A percentile compares a stretch with the other conserved stretches of the same genome.
phyloP scores from a whole-genome alignment of 2,113 vertebrate genomes.

The Vidua chalybeata region DNA sequence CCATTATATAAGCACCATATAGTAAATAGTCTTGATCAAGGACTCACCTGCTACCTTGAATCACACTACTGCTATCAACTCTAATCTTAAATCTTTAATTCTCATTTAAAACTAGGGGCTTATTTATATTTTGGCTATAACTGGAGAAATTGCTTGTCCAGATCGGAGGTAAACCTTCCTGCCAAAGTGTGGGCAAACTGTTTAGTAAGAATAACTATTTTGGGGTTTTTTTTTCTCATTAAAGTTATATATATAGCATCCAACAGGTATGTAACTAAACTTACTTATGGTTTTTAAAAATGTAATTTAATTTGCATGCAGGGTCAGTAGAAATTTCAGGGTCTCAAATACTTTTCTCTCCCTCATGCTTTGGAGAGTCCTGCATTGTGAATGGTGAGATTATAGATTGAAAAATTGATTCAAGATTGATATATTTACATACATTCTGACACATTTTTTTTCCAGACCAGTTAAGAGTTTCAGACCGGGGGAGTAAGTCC shows the following conservation, averaged over 20 bases:
- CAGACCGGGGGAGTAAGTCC: neutral
- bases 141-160: neutral
- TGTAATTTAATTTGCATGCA: neutral
- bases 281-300: neutral
- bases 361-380: neutral
- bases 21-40: neutral
- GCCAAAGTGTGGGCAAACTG: neutral
- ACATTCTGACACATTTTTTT: neutral
- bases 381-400: neutral
- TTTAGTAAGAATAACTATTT: neutral
- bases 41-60: neutral
- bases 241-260: neutral
- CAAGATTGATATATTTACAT: neutral
- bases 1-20: neutral
- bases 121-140: neutral
- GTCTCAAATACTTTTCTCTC: neutral
- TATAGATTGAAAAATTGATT: neutral
- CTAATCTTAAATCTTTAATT: neutral
- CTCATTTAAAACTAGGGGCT: neutral
- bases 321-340: neutral
- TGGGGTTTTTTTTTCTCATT: accelerated
- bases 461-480: neutral
- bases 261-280: neutral
- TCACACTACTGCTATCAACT: neutral
- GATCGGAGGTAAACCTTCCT: neutral